These are phyloP conservation scores for Setophaga petechia DNA, from an alignment of 2,113 vertebrate genomes.

Conservation along the genomic window DNA sequence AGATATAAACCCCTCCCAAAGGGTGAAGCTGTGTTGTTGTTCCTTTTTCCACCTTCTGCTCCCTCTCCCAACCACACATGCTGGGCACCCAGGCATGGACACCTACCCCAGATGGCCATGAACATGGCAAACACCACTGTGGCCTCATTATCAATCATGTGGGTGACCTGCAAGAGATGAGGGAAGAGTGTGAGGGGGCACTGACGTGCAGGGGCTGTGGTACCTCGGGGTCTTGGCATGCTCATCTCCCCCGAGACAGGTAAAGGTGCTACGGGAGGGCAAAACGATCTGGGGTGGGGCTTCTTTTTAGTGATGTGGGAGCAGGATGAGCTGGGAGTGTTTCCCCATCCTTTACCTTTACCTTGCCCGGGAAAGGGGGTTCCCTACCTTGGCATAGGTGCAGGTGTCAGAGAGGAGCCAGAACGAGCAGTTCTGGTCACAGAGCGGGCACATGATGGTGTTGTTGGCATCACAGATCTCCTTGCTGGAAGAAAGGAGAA, in stretches of 20 bases:
- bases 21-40: neutral
- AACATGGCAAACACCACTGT: constrained; percentile 91
- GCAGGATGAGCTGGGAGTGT: neutral
- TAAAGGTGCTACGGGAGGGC: neutral
- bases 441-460: constrained; percentile 87
- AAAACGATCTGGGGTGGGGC: neutral
- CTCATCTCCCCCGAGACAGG: rapidly evolving
- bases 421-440: constrained; percentile 77
- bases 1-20: neutral
- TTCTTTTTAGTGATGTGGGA: neutral
- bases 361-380: neutral
- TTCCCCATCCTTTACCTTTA: neutral
- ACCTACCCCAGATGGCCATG: constrained; percentile 96
- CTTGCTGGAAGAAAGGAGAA: constrained; percentile 69
- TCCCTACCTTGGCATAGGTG: constrained; percentile 83
- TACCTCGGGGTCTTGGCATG: rapidly evolving
- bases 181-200: neutral
- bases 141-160: constrained; percentile 91
- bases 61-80: rapidly evolving
- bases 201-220: too few relatives aligned
- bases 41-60: neutral
- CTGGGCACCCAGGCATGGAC: neutral
- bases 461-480: constrained; percentile 85
- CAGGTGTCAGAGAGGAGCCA: constrained; percentile 89
- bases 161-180: constrained; percentile 80